These are phyloP conservation scores for Drosophila carrolli DNA, from an alignment of 1,140 invertebrate species.

Conservation along the genomic window DNA sequence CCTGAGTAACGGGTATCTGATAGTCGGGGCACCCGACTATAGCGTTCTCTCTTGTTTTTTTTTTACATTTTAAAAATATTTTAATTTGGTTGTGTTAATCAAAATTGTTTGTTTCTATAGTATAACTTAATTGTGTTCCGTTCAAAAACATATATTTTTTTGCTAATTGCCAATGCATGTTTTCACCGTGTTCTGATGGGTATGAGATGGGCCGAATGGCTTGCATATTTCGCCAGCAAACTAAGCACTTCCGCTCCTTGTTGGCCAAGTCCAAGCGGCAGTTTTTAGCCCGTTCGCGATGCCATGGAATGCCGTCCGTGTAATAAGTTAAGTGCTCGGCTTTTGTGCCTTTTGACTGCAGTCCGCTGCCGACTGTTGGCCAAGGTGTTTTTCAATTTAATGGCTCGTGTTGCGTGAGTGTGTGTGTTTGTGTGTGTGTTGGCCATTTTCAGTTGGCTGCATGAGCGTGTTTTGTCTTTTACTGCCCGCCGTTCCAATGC, in stretches of 20 bases:
- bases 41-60: no score
- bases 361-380: conserved; percentile 31
- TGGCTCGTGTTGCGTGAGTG: conserved; percentile 39
- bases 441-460: conserved; percentile 29
- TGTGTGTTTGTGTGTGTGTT: conserved; percentile 21
- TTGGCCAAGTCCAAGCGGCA: conserved; percentile 26
- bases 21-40: no score
- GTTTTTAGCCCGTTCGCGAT: conserved; percentile 37
- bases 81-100: no score
- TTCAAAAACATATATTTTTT: background rate
- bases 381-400: conserved; percentile 75
- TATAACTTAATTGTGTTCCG: no score
- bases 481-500: conserved; percentile 45
- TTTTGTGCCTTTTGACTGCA: conserved; percentile 59
- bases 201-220: conserved; percentile 27
- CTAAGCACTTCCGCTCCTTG: conserved; percentile 73
- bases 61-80: background rate
- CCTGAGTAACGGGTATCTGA: no score
- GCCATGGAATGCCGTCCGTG: conserved; percentile 69
- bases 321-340: conserved; percentile 80
- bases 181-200: conserved; percentile 2
- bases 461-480: conserved; percentile 75
- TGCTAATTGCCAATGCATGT: background rate
- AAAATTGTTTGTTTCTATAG: no score
- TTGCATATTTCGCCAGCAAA: conserved; percentile 77